Evolutionary conservation across 2,888 invertebrate species (phyloP), one percentile per base, ranked within the genome.

Genomic region (Ormia ochracea): DNA sequence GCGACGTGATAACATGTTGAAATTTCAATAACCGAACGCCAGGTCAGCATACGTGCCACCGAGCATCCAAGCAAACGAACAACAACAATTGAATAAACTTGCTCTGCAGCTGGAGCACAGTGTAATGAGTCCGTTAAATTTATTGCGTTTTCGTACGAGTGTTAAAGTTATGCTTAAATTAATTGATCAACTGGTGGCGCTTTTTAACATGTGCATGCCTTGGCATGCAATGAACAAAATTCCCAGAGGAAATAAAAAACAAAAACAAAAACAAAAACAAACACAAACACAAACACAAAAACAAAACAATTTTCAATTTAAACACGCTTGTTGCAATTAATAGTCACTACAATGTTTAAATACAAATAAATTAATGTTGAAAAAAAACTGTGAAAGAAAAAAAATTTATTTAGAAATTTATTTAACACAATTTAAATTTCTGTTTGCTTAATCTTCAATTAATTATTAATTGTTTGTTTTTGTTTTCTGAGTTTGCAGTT

Each of bases 1-100:
- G 82, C 89, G 87, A 77, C 89, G 88, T 77, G 88, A 86, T 81
- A 89, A 78, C 89, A 89, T 89, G 83, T 84, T 78, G 72, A 41
- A 69, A 28, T 77, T 63, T 69, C 38, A 76, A 56, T 75, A 75
- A 68, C 59, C 33, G 38, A 59, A 59, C 41, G 14, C 14, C 54
- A 52, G 61, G 10, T 43, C 61, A 41, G 33, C 36, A 23, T 10
- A 28, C 31, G 26, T 5, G 28, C 31, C 21, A 31, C 41, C 59
- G 31, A 43, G 41, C 66, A 41, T 17, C 21, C 50, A 38, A 33
- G 38, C 17, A 45, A 14, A 23, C 12, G 7, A 2, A 23, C 33
- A 33, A 19, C 19, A 66, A 28, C 4, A 38, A 28, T 19, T 48
- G 14, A 36, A 33, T 5, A 54, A 14, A 48, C 36, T 50, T 26